Base-by-base conservation (phyloP, 2,888 invertebrate species). In the Nudaria mundana region DNA sequence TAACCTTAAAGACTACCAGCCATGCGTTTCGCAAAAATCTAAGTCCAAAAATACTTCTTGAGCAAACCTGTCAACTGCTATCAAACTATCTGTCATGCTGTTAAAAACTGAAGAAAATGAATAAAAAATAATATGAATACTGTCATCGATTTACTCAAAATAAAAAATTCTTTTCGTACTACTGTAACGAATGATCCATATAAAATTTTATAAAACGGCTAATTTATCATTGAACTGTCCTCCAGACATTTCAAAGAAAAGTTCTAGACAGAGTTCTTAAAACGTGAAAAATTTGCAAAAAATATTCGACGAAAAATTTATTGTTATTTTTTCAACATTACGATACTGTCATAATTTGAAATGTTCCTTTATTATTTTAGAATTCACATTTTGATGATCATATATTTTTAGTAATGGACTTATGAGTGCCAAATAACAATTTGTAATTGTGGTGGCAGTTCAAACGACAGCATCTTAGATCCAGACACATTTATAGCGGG, bases 151-250 rank as follows among this genome's bases (percentile, higher is more conserved):
- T 48, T 40, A 36, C 30, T 43, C 14, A 15, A 37, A 41, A 42
- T 40, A 33, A 30, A 20, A 13, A n/a, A 40, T 44, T 35, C 41
- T 28, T 40, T 47, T 50, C 20, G 46, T 37, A 11, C 39, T 30
- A 39, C 47, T 23, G 47, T 46, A 56, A 60, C 52, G 59, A 42
- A 70, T 64, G 48, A 48, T 24, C 29, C 55, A 30, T 53, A 62
- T 63, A 15, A 66, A 55, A 44, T 52, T 55, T 1, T 43, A 62
- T 60, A 43, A 72, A 61, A 62, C 49, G 52, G 40, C 45, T 63
- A 68, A 70, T 76, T 75, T 79, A 78, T 77, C 71, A 75, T 71
- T 65, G 48, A 50, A 62, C 69, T 70, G 69, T 64, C 73, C 71
- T 75, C 71, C 64, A 72, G 71, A 71, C 70, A 46, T 34, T 54